A percentile compares a stretch with the other conserved stretches of the same genome.
These are phyloP conservation scores for Andrena trimmerana DNA, from an alignment of 2,888 invertebrate genomes.

Conservation along the genomic window DNA sequence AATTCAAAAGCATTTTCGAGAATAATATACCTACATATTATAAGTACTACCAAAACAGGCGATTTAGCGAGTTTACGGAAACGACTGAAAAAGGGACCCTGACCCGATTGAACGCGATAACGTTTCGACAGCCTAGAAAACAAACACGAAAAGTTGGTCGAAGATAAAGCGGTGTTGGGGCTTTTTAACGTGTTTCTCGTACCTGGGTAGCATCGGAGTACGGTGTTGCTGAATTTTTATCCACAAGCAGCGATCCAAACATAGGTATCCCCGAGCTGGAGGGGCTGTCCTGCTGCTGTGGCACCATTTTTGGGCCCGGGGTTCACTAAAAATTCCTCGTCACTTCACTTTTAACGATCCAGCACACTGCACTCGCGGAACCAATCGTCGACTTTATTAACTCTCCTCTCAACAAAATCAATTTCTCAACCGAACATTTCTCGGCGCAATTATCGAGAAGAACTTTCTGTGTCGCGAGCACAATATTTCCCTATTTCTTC, in stretches of 20 bases:
- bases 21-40: too few species aligned
- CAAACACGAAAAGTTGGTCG: too few species aligned
- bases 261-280: constrained; percentile 89
- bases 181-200: constrained; percentile 62
- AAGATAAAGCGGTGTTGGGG: too few species aligned
- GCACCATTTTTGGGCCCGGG: constrained; percentile 88
- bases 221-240: constrained; percentile 96
- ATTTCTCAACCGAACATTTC: too few species aligned
- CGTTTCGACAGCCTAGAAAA: neutral
- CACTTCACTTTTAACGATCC: constrained; percentile 48
- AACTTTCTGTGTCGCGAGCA: too few species aligned
- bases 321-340: constrained; percentile 3
- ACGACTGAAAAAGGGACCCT: too few species aligned
- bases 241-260: constrained; percentile 96
- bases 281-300: constrained; percentile 89
- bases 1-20: too few species aligned
- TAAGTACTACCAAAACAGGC: too few species aligned
- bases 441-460: too few species aligned
- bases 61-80: too few species aligned
- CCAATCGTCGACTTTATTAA: neutral
- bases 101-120: too few species aligned
- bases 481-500: too few species aligned
- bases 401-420: neutral
- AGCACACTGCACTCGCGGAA: constrained; percentile 63
- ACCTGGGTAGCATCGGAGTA: constrained; percentile 99